Conservation (phyloP, 2,113 vertebrate species). For the Oncorhynchus mykiss region DNA sequence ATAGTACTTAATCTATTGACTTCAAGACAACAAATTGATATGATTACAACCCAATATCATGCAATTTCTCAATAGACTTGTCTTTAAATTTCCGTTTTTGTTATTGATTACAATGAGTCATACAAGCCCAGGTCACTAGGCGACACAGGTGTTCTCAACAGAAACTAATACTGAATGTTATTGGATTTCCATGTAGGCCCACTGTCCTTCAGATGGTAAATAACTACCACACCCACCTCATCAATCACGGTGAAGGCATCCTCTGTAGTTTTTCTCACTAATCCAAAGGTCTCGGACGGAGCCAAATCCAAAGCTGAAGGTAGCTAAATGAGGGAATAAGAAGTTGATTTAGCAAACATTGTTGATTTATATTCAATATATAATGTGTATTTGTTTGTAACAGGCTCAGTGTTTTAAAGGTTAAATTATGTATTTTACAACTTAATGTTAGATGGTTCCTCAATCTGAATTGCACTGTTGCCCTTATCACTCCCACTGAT, state of each 20-base stretch:
- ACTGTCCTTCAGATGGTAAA: background rate
- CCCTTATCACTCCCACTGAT: no score
- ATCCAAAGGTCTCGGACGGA: background rate
- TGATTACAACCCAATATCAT: no score
- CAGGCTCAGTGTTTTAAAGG: background rate
- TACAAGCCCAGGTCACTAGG: no score
- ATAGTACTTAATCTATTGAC: background rate
- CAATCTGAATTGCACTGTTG: no score
- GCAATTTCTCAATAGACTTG: no score
- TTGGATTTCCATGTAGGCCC: background rate
- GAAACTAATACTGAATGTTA: no score
- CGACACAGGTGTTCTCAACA: no score
- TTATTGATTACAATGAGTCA: no score
- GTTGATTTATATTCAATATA: background rate
- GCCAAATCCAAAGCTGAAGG: conserved; percentile 26
- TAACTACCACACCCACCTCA: conserved; percentile 57
- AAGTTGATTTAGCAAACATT: background rate
- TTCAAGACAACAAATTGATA: no score
- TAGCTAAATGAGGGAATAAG: conserved; percentile 34
- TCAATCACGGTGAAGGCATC: conserved; percentile 48
- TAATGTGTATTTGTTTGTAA: background rate
- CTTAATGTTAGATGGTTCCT: no score
- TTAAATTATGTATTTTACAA: no score
- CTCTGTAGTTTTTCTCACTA: conserved; percentile 39
- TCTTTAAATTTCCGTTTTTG: no score